Evolutionary conservation across 2,113 vertebrate genomes (phyloP), one percentile per base, ranked within the genome.

Genomic region (Plecturocebus donacophilus): DNA sequence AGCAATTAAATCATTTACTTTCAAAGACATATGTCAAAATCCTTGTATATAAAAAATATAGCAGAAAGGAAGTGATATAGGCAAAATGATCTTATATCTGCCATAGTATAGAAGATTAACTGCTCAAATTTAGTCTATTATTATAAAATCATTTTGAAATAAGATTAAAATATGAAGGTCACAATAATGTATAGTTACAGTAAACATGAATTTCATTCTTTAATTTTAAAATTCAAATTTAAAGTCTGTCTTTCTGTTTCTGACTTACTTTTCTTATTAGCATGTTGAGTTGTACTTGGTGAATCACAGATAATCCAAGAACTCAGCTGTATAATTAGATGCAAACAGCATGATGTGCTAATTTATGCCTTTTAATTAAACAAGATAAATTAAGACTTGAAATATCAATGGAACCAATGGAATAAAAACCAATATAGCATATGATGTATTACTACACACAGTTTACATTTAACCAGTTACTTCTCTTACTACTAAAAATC

Each of bases 291-390:
- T 79, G 21, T 16, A 90, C 30, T 87, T 90, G 82, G 20, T 82
- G 52, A 91, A 89, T 96, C 52, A 89, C 79, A 96, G 40, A 83
- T 38, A 96, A 94, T 71, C 80, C 56, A 92, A 84, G 56, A 70
- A 84, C 0, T 71, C 38, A 75, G 58, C 16, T 76, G 76, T 64
- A 90, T 58, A 90, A 87, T 73, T 85, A 94, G 75, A 96, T 86
- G 70, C 11, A 96, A 93, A 90, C 68, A 95, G 73, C n/a, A 87
- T 80, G 56, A 76, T 73, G 30, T 92, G 84, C 23, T 97, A 90
- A 91, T 88, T 82, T 95, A 88, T 83, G 54, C 54, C n/a, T 92
- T 88, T 93, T 96, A 79, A 86, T 86, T 93, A 89, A 96, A 96
- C 3, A 92, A 86, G 40, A 83, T 49, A 86, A 85, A 95, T 38